Percentiles rank a stretch among this genome's conserved stretches.
phyloP scores from a whole-genome alignment of 2,888 invertebrate species.

The Anthoptus insignis region DNA sequence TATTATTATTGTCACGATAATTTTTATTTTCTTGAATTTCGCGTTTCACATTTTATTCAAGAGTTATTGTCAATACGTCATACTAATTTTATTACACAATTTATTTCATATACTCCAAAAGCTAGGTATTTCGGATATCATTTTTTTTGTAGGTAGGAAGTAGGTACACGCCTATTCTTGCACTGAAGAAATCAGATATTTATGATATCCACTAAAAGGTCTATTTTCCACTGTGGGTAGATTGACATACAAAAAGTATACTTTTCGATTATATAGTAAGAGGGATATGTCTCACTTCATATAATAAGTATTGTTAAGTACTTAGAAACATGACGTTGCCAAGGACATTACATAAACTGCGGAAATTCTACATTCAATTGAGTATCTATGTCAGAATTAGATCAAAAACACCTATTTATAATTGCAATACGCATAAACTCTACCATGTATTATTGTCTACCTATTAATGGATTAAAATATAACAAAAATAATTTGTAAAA shows the following conservation, averaged over 20 bases:
- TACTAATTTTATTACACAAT: slow-evolving; percentile 18
- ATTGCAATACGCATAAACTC: slow-evolving; percentile 65
- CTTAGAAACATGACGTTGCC: slow-evolving; percentile 17
- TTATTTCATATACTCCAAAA: slow-evolving; percentile 1
- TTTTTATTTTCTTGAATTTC: slow-evolving; percentile 49
- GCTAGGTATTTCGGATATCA: slow-evolving; percentile 13
- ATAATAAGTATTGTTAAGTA: slow-evolving; percentile 11
- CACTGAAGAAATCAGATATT: neutral
- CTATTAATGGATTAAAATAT: slow-evolving; percentile 69
- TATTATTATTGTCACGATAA: slow-evolving; percentile 31
- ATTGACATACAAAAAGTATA: slow-evolving; percentile 1
- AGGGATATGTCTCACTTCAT: slow-evolving; percentile 47
- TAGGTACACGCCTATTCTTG: no score
- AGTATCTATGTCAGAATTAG: slow-evolving; percentile 58
- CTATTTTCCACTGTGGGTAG: slow-evolving; percentile 17
- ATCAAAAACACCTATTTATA: slow-evolving; percentile 65
- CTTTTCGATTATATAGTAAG: slow-evolving; percentile 12
- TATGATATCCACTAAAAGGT: slow-evolving; percentile 11
- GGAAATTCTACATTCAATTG: slow-evolving; percentile 61
- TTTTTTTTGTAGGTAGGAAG: neutral
- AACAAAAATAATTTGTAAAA: slow-evolving; percentile 80
- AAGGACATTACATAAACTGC: slow-evolving; percentile 62
- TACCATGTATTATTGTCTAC: slow-evolving; percentile 51
- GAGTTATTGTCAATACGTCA: slow-evolving; percentile 26
- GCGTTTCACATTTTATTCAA: slow-evolving; percentile 43